Conservation (phyloP, 2,797 vertebrate species). For the Sardinella longiceps region DNA sequence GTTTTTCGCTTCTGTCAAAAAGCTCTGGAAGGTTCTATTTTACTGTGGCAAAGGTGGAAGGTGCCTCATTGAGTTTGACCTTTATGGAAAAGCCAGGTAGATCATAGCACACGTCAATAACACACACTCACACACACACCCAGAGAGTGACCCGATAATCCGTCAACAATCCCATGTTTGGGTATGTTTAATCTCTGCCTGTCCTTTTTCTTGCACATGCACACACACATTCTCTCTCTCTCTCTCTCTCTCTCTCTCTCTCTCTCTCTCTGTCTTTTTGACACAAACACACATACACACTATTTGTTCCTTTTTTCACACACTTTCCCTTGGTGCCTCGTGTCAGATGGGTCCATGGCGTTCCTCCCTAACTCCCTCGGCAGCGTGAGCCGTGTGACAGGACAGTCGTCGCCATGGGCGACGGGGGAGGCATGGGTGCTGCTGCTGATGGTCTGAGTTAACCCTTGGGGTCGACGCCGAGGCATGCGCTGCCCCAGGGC, state of each 20-base stretch:
- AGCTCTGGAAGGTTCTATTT: background rate
- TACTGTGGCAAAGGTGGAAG: background rate
- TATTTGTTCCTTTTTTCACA: background rate
- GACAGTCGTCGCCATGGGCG: conserved; percentile 39
- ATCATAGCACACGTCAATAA: background rate
- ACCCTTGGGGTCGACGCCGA: conserved; percentile 64
- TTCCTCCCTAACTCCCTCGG: background rate
- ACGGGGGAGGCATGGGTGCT: conserved; percentile 43
- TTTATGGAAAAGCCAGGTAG: background rate
- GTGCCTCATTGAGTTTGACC: background rate
- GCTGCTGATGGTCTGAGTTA: conserved; percentile 61
- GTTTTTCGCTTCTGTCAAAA: background rate
- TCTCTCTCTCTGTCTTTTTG: no score
- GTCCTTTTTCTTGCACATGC: background rate
- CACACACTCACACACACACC: background rate
- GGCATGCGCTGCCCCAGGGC: conserved; percentile 58
- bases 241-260: background rate
- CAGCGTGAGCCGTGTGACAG: conserved; percentile 31
- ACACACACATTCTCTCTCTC: background rate
- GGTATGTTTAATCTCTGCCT: background rate
- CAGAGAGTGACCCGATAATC: background rate
- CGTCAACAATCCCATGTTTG: background rate
- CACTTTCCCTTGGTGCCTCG: background rate
- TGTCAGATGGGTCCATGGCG: background rate
- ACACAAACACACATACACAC: no score